These are phyloP conservation scores for Andrena haemorrhoa DNA, from an alignment of 2,888 invertebrate genomes.

Conservation along the genomic window DNA sequence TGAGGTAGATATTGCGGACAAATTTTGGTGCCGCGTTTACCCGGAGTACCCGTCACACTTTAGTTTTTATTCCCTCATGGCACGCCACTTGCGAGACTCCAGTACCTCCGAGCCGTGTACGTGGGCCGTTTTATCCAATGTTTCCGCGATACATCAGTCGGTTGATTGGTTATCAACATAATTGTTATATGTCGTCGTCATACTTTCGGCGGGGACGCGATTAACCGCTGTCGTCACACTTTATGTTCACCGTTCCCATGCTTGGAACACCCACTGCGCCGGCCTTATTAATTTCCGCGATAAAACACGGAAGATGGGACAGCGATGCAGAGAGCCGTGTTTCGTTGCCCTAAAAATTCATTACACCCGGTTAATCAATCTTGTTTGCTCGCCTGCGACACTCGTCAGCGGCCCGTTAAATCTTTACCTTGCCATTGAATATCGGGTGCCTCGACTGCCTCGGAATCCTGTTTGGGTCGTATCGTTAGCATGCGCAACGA, in stretches of 20 bases:
- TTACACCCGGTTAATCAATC: slow-evolving; percentile 59
- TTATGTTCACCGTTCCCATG: background rate
- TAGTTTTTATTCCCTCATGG: background rate
- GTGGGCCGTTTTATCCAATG: slow-evolving; percentile 12
- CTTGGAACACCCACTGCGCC: slow-evolving; percentile 40
- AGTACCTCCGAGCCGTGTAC: too few relatives aligned
- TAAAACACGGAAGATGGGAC: slow-evolving; percentile 29
- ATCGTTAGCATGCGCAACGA: background rate
- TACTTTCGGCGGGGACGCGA: background rate
- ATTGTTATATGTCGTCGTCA: background rate
- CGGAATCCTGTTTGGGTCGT: background rate
- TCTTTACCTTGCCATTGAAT: slow-evolving; percentile 38
- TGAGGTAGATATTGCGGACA: too few relatives aligned
- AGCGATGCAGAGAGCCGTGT: background rate
- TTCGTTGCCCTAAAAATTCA: slow-evolving; percentile 57
- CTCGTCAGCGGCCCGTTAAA: slow-evolving; percentile 47
- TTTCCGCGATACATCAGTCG: slow-evolving; percentile 26
- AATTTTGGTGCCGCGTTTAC: too few relatives aligned
- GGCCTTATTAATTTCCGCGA: slow-evolving; percentile 48
- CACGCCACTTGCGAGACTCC: too few relatives aligned
- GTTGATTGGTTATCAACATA: slow-evolving; percentile 36
- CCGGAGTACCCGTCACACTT: background rate
- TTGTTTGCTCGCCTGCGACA: slow-evolving; percentile 28
- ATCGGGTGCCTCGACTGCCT: slow-evolving; percentile 19
- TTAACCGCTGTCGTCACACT: slow-evolving; percentile 19